Percentiles rank a stretch among this genome's conserved stretches.
phyloP scores from a whole-genome alignment of 2,888 invertebrate species.

The Luperina testacea region DNA sequence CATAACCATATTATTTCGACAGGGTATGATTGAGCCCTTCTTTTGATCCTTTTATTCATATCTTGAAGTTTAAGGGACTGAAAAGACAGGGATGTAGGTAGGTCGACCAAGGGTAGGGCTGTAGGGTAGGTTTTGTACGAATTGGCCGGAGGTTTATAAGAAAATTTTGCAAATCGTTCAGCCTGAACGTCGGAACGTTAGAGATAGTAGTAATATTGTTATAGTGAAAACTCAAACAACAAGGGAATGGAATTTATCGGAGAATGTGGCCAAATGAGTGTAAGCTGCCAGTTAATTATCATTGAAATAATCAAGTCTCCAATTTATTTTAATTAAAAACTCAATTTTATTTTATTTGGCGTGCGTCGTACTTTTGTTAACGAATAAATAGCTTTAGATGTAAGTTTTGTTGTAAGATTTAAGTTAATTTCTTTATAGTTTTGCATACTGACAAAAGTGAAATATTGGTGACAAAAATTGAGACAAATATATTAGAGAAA shows the following conservation, averaged over 20 bases:
- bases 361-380: slow-evolving; percentile 77
- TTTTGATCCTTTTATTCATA: slow-evolving; percentile 81
- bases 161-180: slow-evolving; percentile 73
- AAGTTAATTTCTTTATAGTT: slow-evolving; percentile 69
- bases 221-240: slow-evolving; percentile 48
- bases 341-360: slow-evolving; percentile 63
- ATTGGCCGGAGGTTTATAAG: slow-evolving; percentile 80
- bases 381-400: slow-evolving; percentile 66
- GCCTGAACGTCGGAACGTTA: slow-evolving; percentile 60
- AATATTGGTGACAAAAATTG: slow-evolving; percentile 74
- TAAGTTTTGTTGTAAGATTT: slow-evolving; percentile 70
- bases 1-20: slow-evolving; percentile 79
- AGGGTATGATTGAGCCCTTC: slow-evolving; percentile 80
- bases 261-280: slow-evolving; percentile 63
- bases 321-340: slow-evolving; percentile 54
- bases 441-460: slow-evolving; percentile 69
- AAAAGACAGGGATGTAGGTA: slow-evolving; percentile 87
- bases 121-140: slow-evolving; percentile 87
- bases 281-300: slow-evolving; percentile 52
- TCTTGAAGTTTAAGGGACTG: slow-evolving; percentile 83
- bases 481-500: slow-evolving; percentile 76
- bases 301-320: slow-evolving; percentile 55
- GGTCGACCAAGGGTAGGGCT: slow-evolving; percentile 77
- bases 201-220: slow-evolving; percentile 32
- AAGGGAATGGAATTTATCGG: slow-evolving; percentile 38